Evolutionary conservation across 2,797 vertebrate genomes (phyloP), one percentile per base, ranked within the genome.

Genomic region (Cirrhinus mrigala): DNA sequence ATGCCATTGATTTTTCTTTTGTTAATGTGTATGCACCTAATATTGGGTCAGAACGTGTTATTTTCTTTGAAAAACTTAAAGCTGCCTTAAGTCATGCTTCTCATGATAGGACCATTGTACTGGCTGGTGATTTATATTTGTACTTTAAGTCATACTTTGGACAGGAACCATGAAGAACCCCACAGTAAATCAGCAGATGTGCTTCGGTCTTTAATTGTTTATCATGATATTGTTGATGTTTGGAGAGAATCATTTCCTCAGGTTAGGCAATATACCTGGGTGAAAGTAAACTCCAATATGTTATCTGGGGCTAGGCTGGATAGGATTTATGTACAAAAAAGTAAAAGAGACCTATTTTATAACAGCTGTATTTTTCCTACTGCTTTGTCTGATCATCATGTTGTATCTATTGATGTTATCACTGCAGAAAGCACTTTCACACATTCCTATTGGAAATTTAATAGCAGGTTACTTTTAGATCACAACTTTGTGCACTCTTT

Each of bases 401-500:
- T 22, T 22, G 0, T 56, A 27, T 76, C 73, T 52, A 33, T 29
- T 20, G 18, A 76, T 20, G 24, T 56, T 0, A 37, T 15, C 8
- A 56, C 27, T 18, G 74, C 27, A 76, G 12, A 29, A 50, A 56
- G 74, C 74, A 20, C 27, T 11, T 29, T 11, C 1, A 54, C 54
- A 2, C 6, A 75, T 18, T 33, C 6, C 7, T 22, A 33, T 11
- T 54, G 73, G 73, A 76, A 76, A 22, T 76, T 37, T 22, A 54
- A 52, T 74, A 50, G 12, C 1, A 74, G 24, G 18, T 52, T 75
- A 52, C 20, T 75, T 20, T 4, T 48, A n/a, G 27, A 56, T 54
- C 50, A 76, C 27, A 29, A 20, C 7, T 56, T 76, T 76, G 74
- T 76, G 74, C 50, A 56, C 50, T 76, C 71, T 74, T 74, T 74